Percentiles rank a stretch among this genome's conserved stretches.
Conservation (phyloP, 2,797 vertebrate species). For the Neoniphon sammara region DNA sequence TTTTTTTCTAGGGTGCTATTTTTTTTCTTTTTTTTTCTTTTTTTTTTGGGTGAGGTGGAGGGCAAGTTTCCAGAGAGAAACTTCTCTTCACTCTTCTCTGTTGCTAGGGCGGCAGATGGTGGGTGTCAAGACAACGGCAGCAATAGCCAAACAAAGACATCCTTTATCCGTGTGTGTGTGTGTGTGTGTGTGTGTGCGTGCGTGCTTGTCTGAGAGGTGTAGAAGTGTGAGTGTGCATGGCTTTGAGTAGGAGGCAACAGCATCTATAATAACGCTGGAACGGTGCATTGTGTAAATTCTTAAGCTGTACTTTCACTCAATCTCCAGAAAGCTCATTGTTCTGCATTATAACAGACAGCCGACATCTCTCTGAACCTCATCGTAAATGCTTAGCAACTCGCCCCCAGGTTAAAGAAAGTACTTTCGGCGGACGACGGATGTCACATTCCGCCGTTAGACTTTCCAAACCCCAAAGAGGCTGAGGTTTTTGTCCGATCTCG, state of each 20-base stretch:
- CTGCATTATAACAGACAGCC: constrained; percentile 31
- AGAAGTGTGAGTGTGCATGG: constrained; percentile 53
- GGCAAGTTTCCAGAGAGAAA: constrained; percentile 70
- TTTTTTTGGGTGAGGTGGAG: constrained; percentile 43
- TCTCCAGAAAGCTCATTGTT: constrained; percentile 53
- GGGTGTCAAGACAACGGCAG: constrained; percentile 80
- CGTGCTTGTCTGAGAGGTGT: constrained; percentile 60
- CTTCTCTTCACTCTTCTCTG: constrained; percentile 76
- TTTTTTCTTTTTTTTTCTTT: not conserved
- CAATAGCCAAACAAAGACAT: constrained; percentile 80
- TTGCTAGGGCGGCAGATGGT: constrained; percentile 81
- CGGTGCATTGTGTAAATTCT: constrained; percentile 69
- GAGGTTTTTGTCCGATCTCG: constrained; percentile 40
- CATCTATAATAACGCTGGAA: constrained; percentile 71
- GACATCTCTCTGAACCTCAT: constrained; percentile 25
- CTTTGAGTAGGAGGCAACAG: constrained; percentile 76
- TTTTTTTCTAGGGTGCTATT: too few relatives aligned
- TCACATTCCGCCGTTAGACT: constrained; percentile 40
- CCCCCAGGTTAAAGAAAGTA: constrained; percentile 9
- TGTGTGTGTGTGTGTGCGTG: constrained; percentile 34
- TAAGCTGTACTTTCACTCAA: constrained; percentile 44
- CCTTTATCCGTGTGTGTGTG: constrained; percentile 66
- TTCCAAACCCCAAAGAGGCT: constrained; percentile 30
- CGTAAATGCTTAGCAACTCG: constrained; percentile 25
- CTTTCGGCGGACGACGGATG: constrained; percentile 43